phyloP scores from a whole-genome alignment of 1,140 invertebrate species.

The Papilio dardanus region DNA sequence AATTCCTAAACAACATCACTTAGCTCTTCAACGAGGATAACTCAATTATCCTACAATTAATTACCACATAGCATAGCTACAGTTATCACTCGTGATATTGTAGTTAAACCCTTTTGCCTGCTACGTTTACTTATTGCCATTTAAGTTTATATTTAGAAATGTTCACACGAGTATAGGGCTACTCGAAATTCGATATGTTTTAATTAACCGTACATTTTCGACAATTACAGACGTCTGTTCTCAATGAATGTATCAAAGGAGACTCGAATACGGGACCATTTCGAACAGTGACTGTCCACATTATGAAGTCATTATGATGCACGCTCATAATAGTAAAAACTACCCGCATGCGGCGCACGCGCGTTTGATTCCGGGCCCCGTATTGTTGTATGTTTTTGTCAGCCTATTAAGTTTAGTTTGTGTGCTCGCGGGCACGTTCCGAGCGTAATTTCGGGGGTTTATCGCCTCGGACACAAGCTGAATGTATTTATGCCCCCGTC shows the following conservation, averaged over 20 bases:
- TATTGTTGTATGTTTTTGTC: slow-evolving; percentile 40
- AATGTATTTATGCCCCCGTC: slow-evolving; percentile 39
- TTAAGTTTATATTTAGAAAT: not conserved
- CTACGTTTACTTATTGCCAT: not conserved
- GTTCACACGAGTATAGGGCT: not conserved
- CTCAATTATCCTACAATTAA: not conserved
- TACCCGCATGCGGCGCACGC: slow-evolving; percentile 64
- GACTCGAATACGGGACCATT: slow-evolving; percentile 58
- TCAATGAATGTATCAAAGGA: slow-evolving; percentile 27
- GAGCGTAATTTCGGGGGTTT: slow-evolving; percentile 41
- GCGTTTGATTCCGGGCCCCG: slow-evolving; percentile 38
- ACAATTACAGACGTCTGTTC: slow-evolving; percentile 3
- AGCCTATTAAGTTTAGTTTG: slow-evolving; percentile 43
- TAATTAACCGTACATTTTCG: slow-evolving; percentile 27
- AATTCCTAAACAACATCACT: not conserved
- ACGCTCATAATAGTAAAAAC: slow-evolving; percentile 42
- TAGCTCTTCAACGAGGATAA: not conserved
- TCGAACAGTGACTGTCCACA: slow-evolving; percentile 45
- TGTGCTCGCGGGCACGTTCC: slow-evolving; percentile 40
- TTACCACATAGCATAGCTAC: not conserved
- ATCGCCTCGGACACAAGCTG: slow-evolving; percentile 38
- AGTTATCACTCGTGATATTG: not conserved
- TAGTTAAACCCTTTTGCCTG: not conserved
- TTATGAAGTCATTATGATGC: slow-evolving; percentile 62
- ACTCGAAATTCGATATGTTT: slow-evolving; percentile 11